phyloP scores from a whole-genome alignment of 2,797 vertebrate genomes.

The Paratrypauchen microcephalus region DNA sequence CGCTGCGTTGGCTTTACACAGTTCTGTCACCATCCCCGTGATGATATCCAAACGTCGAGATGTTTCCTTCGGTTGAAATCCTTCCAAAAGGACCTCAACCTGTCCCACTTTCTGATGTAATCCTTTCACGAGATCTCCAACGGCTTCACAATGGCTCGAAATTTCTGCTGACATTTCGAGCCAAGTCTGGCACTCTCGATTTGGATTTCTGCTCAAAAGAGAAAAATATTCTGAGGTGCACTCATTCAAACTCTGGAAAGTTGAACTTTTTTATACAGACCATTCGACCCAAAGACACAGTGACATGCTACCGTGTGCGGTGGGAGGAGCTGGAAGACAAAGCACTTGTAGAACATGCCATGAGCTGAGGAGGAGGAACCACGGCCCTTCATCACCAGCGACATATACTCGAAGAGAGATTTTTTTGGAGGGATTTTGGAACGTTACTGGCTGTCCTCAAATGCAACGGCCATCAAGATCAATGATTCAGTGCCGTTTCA shows the following conservation, averaged over 20 bases:
- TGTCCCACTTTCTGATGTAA: too few relatives aligned
- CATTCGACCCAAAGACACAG: conserved; percentile 85
- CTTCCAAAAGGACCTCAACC: too few relatives aligned
- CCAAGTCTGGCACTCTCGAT: conserved; percentile 85
- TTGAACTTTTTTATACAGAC: conserved; percentile 94
- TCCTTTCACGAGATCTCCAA: too few relatives aligned
- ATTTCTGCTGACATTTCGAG: too few relatives aligned
- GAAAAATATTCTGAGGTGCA: conserved; percentile 82
- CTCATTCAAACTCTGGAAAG: conserved; percentile 77
- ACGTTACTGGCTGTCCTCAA: conserved; percentile 95
- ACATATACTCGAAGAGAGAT: conserved; percentile 83
- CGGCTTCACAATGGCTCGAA: too few relatives aligned
- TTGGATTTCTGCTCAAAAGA: conserved; percentile 90
- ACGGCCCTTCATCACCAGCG: conserved; percentile 88
- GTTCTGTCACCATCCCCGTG: too few relatives aligned
- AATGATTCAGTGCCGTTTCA: conserved; percentile 94
- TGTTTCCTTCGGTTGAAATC: too few relatives aligned
- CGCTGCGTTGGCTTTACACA: too few relatives aligned
- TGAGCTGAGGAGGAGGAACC: too few relatives aligned
- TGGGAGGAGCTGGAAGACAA: conserved; percentile 87
- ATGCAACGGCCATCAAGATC: conserved; percentile 88
- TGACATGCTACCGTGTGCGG: conserved; percentile 93
- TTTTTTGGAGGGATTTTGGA: conserved; percentile 91
- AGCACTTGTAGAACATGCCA: conserved; percentile 84
- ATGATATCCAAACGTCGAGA: too few relatives aligned